Percentiles rank a stretch among this genome's conserved stretches.
These are phyloP conservation scores for Epinephelus cyanopodus DNA, from an alignment of 2,113 vertebrate genomes.

Conservation along the genomic window DNA sequence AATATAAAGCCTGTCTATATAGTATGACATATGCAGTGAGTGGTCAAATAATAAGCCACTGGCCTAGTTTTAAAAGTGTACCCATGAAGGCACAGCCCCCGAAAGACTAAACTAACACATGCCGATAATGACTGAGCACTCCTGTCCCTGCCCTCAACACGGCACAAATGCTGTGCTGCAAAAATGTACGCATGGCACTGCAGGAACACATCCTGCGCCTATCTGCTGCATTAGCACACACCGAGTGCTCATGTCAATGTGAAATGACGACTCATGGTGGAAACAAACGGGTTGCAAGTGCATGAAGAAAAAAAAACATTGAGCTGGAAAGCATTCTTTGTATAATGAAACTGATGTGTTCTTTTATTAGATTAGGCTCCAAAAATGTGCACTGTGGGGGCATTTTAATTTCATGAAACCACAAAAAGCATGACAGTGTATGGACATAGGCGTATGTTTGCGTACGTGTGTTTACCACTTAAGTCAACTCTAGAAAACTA, in stretches of 20 bases:
- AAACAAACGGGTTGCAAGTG: background rate
- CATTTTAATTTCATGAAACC: background rate
- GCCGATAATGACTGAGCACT: background rate
- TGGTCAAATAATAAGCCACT: background rate
- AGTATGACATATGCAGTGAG: background rate
- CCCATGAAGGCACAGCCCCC: background rate
- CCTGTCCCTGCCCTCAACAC: conserved; percentile 1
- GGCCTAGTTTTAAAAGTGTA: conserved; percentile 18
- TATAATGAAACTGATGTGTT: background rate
- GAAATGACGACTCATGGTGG: background rate
- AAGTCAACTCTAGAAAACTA: background rate
- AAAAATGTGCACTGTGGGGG: background rate
- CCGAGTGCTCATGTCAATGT: background rate
- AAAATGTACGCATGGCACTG: conserved; percentile 2
- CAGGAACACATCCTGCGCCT: conserved; percentile 27
- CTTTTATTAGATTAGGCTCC: background rate
- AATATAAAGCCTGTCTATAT: background rate
- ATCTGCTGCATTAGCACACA: conserved; percentile 28
- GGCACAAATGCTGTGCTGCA: conserved; percentile 20
- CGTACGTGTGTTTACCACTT: background rate
- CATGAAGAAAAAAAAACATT: background rate
- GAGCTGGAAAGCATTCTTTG: background rate
- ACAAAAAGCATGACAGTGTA: background rate
- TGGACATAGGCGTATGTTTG: background rate
- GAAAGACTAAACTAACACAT: conserved; percentile 17